Evolutionary conservation across 2,113 vertebrate genomes (phyloP).

Genomic region (Phocoena phocoena): DNA sequence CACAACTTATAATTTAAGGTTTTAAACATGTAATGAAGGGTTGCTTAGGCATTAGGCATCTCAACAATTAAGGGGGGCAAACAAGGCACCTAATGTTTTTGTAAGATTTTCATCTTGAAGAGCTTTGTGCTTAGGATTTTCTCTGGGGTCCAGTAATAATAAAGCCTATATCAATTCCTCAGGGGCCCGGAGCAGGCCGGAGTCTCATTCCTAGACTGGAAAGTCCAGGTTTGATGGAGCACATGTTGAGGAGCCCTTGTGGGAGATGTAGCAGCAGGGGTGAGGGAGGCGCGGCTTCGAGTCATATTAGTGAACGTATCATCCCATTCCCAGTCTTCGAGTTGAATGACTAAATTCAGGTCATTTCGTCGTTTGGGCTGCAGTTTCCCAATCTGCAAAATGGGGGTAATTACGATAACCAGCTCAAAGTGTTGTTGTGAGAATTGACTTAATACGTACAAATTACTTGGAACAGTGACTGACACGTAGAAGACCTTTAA

Average conservation of each 20-base stretch:
- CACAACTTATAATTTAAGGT: not conserved
- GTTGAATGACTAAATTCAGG: not conserved
- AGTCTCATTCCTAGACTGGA: not conserved
- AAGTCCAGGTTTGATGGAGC: not conserved
- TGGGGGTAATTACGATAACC: not conserved
- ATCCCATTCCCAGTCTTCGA: not conserved
- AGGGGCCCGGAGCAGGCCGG: not conserved
- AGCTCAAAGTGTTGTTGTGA: not conserved
- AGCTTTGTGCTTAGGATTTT: not conserved
- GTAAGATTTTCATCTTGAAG: not conserved
- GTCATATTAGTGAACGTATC: not conserved
- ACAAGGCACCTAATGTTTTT: not conserved
- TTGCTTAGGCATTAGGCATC: not conserved
- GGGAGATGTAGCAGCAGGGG: not conserved
- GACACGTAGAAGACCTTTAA: not conserved
- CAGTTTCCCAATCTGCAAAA: not conserved
- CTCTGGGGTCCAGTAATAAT: not conserved
- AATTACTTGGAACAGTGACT: not conserved
- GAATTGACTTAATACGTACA: not conserved
- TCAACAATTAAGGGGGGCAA: not conserved
- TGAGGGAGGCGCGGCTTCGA: no score
- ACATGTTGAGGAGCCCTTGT: not conserved
- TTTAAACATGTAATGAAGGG: not conserved
- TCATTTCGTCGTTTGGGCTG: not conserved
- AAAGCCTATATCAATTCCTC: not conserved